Conservation (phyloP, 2,797 vertebrate genomes). For the Danio kyathit region DNA sequence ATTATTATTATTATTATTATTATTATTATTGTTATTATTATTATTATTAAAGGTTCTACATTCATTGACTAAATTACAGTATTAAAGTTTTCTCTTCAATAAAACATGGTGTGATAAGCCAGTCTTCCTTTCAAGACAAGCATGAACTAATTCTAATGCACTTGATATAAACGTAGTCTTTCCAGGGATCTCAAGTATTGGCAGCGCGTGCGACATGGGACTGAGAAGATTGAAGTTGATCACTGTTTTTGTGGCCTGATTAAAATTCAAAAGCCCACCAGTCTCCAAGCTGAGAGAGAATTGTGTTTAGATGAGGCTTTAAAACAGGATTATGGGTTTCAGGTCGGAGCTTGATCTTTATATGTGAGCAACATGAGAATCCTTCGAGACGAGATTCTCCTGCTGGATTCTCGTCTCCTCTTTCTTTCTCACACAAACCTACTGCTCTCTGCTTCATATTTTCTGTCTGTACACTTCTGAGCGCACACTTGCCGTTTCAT, state of each 20-base stretch:
- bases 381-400: constrained; percentile 12
- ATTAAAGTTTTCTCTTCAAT: neutral
- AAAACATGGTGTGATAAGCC: neutral
- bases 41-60: too few species aligned
- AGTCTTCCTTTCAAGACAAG: neutral
- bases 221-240: neutral
- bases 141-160: neutral
- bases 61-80: too few species aligned
- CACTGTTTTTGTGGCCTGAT: neutral
- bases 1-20: too few species aligned
- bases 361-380: constrained; percentile 50
- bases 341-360: constrained; percentile 37
- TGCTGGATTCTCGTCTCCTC: neutral
- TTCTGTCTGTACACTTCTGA: constrained; percentile 20
- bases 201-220: neutral
- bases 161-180: neutral
- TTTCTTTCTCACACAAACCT: neutral
- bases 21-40: too few species aligned
- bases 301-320: constrained; percentile 35
- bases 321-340: constrained; percentile 53
- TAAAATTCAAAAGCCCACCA: constrained; percentile 11
- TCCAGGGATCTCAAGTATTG: neutral
- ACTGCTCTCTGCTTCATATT: neutral
- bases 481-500: neutral
- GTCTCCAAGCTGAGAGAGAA: constrained; percentile 12